These are phyloP conservation scores for Drosophila nigromelanica DNA, from an alignment of 1,140 invertebrate species.

Conservation along the genomic window DNA sequence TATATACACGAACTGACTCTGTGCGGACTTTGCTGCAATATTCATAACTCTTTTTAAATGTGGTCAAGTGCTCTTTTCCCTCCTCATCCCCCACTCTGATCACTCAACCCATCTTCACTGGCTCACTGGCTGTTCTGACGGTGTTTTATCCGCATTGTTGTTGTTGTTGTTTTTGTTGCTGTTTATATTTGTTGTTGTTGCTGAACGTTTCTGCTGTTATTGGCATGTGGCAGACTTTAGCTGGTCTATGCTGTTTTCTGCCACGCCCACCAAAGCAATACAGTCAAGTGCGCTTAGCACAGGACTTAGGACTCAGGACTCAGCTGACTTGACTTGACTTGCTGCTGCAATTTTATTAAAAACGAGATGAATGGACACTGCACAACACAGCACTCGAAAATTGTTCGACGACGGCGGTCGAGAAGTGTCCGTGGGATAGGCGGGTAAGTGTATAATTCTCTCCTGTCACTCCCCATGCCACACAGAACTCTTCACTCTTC, in stretches of 20 bases:
- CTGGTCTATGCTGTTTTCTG: not conserved
- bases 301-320: not conserved
- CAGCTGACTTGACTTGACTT: constrained; percentile 23
- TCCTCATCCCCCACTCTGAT: not conserved
- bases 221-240: constrained; percentile 38
- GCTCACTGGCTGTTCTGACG: constrained; percentile 35
- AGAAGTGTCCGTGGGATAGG: constrained; percentile 13
- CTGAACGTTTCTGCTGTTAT: constrained; percentile 24
- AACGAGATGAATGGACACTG: constrained; percentile 72
- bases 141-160: constrained; percentile 9
- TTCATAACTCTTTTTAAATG: constrained; percentile 82
- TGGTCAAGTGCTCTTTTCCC: constrained; percentile 65
- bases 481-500: constrained; percentile 8
- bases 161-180: constrained; percentile 8
- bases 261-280: constrained; percentile 27
- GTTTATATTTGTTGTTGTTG: constrained; percentile 8
- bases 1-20: constrained; percentile 6
- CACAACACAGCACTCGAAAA: constrained; percentile 45
- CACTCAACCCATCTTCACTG: constrained; percentile 9
- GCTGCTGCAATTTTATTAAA: constrained; percentile 71
- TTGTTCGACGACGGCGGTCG: constrained; percentile 4
- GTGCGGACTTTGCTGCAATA: constrained; percentile 63
- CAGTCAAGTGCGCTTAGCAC: constrained; percentile 15
- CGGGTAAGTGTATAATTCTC: constrained; percentile 14
- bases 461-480: constrained; percentile 24